Conservation (phyloP, 2,888 invertebrate species). For the Beris chalybata region DNA sequence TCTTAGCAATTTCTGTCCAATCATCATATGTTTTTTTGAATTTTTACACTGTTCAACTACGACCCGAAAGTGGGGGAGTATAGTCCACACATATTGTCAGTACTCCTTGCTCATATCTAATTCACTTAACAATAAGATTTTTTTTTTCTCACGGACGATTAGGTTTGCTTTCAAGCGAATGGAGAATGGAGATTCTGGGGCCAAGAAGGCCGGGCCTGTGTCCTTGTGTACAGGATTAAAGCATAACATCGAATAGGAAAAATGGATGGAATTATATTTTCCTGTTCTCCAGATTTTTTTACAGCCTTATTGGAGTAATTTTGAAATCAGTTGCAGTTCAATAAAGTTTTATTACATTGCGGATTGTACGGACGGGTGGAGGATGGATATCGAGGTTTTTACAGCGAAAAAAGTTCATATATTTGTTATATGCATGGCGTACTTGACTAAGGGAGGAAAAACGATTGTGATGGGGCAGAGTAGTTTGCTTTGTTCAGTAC, state of each 20-base stretch:
- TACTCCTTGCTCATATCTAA: slow-evolving; percentile 35
- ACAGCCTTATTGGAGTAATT: slow-evolving; percentile 36
- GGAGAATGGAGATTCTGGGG: slow-evolving; percentile 1
- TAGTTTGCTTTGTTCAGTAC: slow-evolving; percentile 17
- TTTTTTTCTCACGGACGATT: slow-evolving; percentile 38
- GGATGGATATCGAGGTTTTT: slow-evolving; percentile 8
- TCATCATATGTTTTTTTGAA: slow-evolving; percentile 8
- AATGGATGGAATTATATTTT: slow-evolving; percentile 1
- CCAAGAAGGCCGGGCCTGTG: not conserved
- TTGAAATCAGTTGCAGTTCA: slow-evolving; percentile 40
- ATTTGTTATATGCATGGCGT: slow-evolving; percentile 16
- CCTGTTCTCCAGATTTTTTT: not conserved
- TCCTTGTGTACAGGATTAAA: not conserved
- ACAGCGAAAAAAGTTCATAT: not conserved
- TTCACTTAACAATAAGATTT: slow-evolving; percentile 40
- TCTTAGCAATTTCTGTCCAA: slow-evolving; percentile 25
- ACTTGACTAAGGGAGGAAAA: not conserved
- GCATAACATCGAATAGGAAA: slow-evolving; percentile 11
- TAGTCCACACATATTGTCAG: slow-evolving; percentile 25
- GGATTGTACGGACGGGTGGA: slow-evolving; percentile 15
- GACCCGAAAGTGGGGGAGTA: too few relatives aligned
- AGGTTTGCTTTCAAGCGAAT: slow-evolving; percentile 32
- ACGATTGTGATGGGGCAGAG: not conserved
- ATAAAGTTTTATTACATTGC: slow-evolving; percentile 39
- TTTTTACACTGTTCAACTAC: too few relatives aligned